Evolutionary conservation across 2,888 invertebrate genomes (phyloP), one percentile per base, ranked within the genome.

Genomic region (Lasioglossum morio): DNA sequence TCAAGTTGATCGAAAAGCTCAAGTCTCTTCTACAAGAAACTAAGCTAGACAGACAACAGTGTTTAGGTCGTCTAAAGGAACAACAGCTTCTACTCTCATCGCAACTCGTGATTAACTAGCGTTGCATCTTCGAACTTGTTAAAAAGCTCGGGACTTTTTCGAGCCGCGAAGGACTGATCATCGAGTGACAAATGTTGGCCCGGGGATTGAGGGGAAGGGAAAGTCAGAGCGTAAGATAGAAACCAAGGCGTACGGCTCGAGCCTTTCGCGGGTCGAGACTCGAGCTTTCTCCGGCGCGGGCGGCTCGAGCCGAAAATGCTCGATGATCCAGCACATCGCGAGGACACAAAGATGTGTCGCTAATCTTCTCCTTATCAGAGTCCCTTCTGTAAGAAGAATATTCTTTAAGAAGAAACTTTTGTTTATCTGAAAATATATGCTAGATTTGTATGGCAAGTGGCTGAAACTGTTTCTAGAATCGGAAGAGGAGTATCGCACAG

Each of bases 221-320:
- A 63, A 30, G 60, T 30, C 60, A 30, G 14, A 30, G 30, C 60
- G 16, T 63, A 63, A 63, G 60, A 63, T 63, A 63, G 60, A 63
- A 63, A 30, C 60, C 60, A 63, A 63, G 60, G 60, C 16, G 60
- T 27, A 60, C 19, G 48, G 16, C 34, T 27, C 34, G 66, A 27
- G 34, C 10, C n/a, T 69, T 79, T 77, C 57, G 57, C 57, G 57
- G 57, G 19, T 53, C 60, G 69, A 27, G 76, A 69, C n/a, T 57
- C 27, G 60, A 63, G 60, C 60, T 63, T 63, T 63, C 60, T 63
- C 60, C 60, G 66, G 72, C 81, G 82, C 60, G 30, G 66, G 72
- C 81, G 82, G 60, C 16, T 63, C 7, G 60, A 63, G 60, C 27
- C 60, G 60, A 63, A 63, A 63, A 63, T 63, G 60, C 10, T 63